A percentile compares a stretch with the other conserved stretches of the same genome.
phyloP scores from a whole-genome alignment of 2,113 vertebrate species.

The Maccullochella peelii region DNA sequence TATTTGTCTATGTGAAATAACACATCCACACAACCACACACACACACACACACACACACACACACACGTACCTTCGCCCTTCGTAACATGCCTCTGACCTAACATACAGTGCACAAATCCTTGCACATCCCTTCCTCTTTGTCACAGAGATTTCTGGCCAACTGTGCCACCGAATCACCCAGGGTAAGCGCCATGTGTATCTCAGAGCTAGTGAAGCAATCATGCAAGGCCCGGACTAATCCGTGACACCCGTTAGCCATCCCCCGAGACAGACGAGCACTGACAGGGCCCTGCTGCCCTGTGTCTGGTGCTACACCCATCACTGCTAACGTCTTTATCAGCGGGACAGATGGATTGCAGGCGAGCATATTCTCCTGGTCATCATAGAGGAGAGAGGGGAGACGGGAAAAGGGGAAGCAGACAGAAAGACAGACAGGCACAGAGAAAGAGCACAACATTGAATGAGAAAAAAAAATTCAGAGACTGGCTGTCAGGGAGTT shows the following conservation, averaged over 20 bases:
- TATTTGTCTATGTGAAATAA: conserved; percentile 16
- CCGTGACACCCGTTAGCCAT: conserved; percentile 68
- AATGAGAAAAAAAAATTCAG: conserved; percentile 11
- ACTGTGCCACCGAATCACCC: conserved; percentile 39
- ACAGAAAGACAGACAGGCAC: conserved; percentile 38
- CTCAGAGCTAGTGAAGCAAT: conserved; percentile 71
- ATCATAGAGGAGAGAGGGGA: conserved; percentile 29
- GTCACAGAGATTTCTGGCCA: conserved; percentile 37
- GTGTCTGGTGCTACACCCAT: conserved; percentile 63
- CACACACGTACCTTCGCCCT: neutral
- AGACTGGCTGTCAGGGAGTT: conserved; percentile 44
- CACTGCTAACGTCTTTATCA: conserved; percentile 77
- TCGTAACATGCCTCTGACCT: conserved; percentile 3
- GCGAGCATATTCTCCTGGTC: conserved; percentile 64
- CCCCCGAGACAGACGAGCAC: conserved; percentile 59
- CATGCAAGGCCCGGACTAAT: conserved; percentile 68
- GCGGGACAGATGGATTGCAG: conserved; percentile 63
- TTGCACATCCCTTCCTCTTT: conserved; percentile 27
- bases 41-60: neutral
- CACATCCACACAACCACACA: neutral
- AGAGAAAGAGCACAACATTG: conserved; percentile 29
- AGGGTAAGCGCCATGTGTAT: conserved; percentile 50
- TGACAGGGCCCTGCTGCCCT: conserved; percentile 63
- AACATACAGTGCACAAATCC: conserved; percentile 46
- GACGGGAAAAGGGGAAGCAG: neutral